Conservation (phyloP, 1,140 invertebrate species). For the Calephelis nemesis region DNA sequence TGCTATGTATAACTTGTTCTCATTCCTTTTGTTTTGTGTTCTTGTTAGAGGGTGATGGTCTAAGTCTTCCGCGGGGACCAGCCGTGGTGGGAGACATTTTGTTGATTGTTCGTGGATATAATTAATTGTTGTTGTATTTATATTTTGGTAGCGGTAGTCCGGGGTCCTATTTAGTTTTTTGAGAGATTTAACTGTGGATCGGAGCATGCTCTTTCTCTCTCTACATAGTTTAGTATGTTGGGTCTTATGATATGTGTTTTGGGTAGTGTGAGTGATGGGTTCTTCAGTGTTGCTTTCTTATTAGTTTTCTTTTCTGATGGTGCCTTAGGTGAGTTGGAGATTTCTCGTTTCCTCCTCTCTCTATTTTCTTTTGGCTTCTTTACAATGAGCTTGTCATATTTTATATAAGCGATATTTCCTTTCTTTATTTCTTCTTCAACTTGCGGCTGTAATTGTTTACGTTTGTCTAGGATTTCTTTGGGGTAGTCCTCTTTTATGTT, state of each 20-base stretch:
- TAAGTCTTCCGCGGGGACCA: conserved; percentile 23
- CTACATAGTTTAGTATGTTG: conserved; percentile 30
- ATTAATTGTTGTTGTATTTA: conserved; percentile 13
- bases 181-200: conserved; percentile 17
- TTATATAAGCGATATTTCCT: conserved; percentile 26
- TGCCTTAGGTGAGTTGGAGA: conserved; percentile 17
- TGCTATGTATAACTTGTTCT: conserved; percentile 26
- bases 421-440: conserved; percentile 26
- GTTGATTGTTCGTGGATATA: conserved; percentile 1
- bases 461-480: conserved; percentile 26
- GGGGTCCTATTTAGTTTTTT: conserved; percentile 26
- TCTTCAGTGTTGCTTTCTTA: conserved; percentile 4
- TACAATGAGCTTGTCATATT: conserved; percentile 35
- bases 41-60: conserved; percentile 17
- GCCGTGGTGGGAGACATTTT: conserved; percentile 21
- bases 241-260: conserved; percentile 24
- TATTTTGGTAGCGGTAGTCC: conserved; percentile 23
- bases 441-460: conserved; percentile 22
- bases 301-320: conserved; percentile 29
- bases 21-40: conserved; percentile 3
- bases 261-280: background rate
- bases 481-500: conserved; percentile 25
- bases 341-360: conserved; percentile 36
- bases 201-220: conserved; percentile 26
- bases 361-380: conserved; percentile 26